Percentiles rank a stretch among this genome's conserved stretches.
Evolutionary conservation across 2,888 invertebrate genomes (phyloP).

Genomic region (Drosophila affinis): DNA sequence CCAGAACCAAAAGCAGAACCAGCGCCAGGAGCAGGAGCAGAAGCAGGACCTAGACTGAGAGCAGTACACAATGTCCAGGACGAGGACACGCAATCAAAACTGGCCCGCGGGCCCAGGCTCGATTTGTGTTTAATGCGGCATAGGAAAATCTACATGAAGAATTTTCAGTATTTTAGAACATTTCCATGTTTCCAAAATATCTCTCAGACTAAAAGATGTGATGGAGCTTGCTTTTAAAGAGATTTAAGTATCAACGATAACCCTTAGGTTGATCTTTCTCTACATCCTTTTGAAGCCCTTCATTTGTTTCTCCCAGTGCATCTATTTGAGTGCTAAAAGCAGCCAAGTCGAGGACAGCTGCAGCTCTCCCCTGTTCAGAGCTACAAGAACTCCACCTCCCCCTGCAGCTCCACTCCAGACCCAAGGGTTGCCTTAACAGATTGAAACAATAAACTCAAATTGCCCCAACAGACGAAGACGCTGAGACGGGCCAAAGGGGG

Average conservation of each 20-base stretch:
- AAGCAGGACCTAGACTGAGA: conserved; percentile 1
- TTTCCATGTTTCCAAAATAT: background rate
- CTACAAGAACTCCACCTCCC: background rate
- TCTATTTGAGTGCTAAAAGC: conserved; percentile 15
- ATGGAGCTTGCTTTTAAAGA: background rate
- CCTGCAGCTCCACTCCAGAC: background rate
- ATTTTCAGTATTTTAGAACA: background rate
- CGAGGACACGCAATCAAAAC: conserved; percentile 39
- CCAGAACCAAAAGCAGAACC: conserved; percentile 17
- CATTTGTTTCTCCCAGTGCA: conserved; percentile 13
- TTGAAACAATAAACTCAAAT: conserved; percentile 72
- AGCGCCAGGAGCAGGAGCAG: conserved; percentile 31
- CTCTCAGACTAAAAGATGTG: background rate
- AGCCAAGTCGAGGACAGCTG: conserved; percentile 2
- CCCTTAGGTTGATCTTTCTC: no score
- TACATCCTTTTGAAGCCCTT: no score
- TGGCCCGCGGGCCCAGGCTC: conserved; percentile 33
- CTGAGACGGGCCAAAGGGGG: conserved; percentile 10
- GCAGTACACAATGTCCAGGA: conserved; percentile 7
- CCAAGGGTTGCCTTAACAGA: conserved; percentile 58
- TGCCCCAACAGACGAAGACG: conserved; percentile 33
- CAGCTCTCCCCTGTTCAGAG: conserved; percentile 8
- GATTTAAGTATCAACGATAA: background rate
- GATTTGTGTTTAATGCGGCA: conserved; percentile 48
- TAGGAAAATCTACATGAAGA: conserved; percentile 24